Evolutionary conservation across 1,140 invertebrate genomes (phyloP), one percentile per base, ranked within the genome.

Genomic region (Alviniconcha marisindica): DNA sequence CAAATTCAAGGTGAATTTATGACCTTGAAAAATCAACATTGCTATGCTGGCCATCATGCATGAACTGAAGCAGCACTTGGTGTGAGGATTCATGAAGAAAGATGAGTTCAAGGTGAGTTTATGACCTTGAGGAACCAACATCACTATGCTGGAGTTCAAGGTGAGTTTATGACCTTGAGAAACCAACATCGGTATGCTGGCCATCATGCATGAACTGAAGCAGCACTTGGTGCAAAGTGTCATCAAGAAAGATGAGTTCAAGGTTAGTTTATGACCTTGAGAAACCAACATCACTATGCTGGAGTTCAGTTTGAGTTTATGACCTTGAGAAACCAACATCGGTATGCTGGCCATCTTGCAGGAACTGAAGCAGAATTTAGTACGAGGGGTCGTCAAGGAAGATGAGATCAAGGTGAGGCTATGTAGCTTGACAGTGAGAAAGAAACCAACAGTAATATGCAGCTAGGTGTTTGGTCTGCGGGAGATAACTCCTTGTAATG

Each of bases 301-400:
- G n/a, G n/a, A n/a, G n/a, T n/a, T n/a, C n/a, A n/a, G n/a, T n/a
- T n/a, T n/a, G n/a, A n/a, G n/a, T n/a, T n/a, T n/a, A n/a, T n/a
- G n/a, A n/a, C n/a, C n/a, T n/a, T n/a, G 94, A 42, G 99, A 99
- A 94, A 99, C 99, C 0, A 99, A 99, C 93, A 98, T 99, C 84
- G 99, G 99, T 1, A 95, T 99, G 94, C 93, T 99, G 28, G 95
- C 97, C 10, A 96, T 99, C 60, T 94, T 99, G 0, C 96, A 98
- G 93, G 96, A 98, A 89, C 96, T 99, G 18, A 96, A 96, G 86
- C 95, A 97, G 83, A 96, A 99, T 90, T 95, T 98, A 73, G 95
- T 84, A 7, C 88, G 91, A 48, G 94, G 94, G 28, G 90, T 97
- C 4, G 96, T 99, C 81, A 95, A 96, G 93, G 97, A 96, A 91